phyloP scores from a whole-genome alignment of 2,113 vertebrate genomes.

The Apteryx mantelli region DNA sequence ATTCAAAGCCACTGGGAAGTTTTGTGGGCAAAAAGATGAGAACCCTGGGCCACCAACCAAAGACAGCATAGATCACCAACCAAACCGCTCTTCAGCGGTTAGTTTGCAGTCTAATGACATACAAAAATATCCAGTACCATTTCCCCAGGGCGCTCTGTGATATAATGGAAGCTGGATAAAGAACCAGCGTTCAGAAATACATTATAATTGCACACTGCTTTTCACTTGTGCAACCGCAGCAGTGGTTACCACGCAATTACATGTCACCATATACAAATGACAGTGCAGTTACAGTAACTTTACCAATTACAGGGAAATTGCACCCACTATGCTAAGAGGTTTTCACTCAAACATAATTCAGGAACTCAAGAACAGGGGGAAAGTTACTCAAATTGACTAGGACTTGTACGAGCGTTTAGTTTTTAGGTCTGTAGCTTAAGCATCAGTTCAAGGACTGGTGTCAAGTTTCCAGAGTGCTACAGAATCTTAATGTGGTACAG shows the following conservation, averaged over 20 bases:
- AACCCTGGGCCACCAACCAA: not conserved
- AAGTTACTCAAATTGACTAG: conserved; percentile 27
- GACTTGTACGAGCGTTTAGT: not conserved
- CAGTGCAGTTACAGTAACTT: conserved; percentile 77
- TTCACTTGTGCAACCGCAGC: conserved; percentile 51
- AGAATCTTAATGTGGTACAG: conserved; percentile 62
- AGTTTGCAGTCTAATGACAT: not conserved
- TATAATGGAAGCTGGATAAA: not conserved
- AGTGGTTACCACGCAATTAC: conserved; percentile 76
- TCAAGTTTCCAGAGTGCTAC: conserved; percentile 53
- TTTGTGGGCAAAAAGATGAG: not conserved
- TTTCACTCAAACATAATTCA: conserved; percentile 38
- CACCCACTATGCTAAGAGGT: conserved; percentile 60
- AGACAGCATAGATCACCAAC: not conserved
- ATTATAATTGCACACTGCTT: conserved; percentile 57
- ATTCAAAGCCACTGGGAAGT: not conserved
- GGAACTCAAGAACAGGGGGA: not conserved
- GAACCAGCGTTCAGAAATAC: conserved; percentile 54
- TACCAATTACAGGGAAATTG: conserved; percentile 78
- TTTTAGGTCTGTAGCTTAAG: conserved; percentile 42
- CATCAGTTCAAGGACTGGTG: conserved; percentile 31
- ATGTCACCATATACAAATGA: conserved; percentile 76
- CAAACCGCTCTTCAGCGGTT: not conserved
- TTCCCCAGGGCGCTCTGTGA: not conserved
- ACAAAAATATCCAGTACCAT: not conserved